Evolutionary conservation across 2,113 vertebrate genomes (phyloP).

Genomic region (Danionella cerebrum): DNA sequence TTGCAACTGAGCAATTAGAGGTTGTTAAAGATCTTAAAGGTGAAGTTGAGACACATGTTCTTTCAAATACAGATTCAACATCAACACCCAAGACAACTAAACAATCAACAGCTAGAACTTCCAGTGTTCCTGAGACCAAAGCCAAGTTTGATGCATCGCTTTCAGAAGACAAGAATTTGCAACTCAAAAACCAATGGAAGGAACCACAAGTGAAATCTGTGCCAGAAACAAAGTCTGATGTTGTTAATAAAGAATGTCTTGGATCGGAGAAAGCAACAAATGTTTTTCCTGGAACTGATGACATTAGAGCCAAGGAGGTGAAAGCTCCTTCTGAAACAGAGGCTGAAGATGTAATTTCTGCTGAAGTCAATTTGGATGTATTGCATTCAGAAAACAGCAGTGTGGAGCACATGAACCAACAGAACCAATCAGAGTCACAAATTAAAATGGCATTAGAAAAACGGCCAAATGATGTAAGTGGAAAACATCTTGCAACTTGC

Average conservation of each 20-base stretch:
- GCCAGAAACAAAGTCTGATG: neutral
- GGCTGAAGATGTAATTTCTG: neutral
- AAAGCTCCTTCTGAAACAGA: neutral
- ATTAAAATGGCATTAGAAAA: neutral
- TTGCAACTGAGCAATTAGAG: neutral
- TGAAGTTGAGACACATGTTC: neutral
- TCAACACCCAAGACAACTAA: neutral
- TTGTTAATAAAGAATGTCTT: neutral
- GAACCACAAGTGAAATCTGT: neutral
- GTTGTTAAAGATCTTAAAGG: neutral
- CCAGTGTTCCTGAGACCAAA: neutral
- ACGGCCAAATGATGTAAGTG: too few species aligned
- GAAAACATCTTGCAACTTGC: too few species aligned
- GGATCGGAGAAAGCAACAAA: neutral
- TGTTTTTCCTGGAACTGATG: too few species aligned
- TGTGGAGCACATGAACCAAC: too few species aligned
- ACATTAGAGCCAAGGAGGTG: too few species aligned
- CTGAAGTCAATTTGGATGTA: constrained; percentile 30
- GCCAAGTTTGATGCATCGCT: constrained; percentile 19
- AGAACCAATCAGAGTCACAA: neutral
- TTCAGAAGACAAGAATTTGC: constrained; percentile 16
- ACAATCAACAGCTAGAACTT: neutral
- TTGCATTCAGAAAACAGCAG: neutral
- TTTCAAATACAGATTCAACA: neutral
- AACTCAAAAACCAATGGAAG: constrained; percentile 30